Conservation (phyloP, 2,113 vertebrate genomes). For the Alethe diademata region DNA sequence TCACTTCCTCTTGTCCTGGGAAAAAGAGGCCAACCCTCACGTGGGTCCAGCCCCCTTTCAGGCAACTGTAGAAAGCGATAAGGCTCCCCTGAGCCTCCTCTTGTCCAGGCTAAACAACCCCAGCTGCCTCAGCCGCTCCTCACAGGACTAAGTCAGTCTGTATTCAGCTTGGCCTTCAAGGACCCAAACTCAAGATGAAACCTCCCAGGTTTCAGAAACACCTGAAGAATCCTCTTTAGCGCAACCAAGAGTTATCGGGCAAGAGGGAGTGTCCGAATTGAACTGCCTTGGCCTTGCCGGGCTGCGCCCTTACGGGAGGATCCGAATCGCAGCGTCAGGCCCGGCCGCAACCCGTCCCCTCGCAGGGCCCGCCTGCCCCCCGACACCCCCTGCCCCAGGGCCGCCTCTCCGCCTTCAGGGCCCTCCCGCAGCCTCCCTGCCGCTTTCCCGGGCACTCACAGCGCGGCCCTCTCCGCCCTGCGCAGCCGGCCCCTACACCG, state of each 20-base stretch:
- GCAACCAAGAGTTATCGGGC: rapidly evolving
- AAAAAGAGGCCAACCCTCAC: neutral
- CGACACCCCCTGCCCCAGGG: rapidly evolving
- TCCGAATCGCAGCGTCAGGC: neutral
- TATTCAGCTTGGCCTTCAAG: too few relatives aligned
- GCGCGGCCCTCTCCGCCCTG: rapidly evolving
- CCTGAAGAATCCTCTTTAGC: rapidly evolving
- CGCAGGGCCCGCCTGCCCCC: rapidly evolving
- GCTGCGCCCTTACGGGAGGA: rapidly evolving
- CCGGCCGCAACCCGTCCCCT: neutral
- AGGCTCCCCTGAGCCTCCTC: too few relatives aligned
- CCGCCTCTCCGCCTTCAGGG: rapidly evolving
- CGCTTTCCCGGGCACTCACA: neutral
- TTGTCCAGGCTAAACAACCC: neutral
- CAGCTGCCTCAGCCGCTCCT: neutral
- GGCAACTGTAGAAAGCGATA: neutral
- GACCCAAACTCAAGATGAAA: neutral
- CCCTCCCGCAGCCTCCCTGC: neutral
- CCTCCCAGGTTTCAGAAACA: rapidly evolving
- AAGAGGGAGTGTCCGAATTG: rapidly evolving
- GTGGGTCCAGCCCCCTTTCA: rapidly evolving
- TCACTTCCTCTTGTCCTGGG: neutral
- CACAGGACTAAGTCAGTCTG: neutral
- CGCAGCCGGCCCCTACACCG: neutral
- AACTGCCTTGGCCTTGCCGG: neutral